These are phyloP conservation scores for Dryoscopus gambensis DNA, from an alignment of 2,113 vertebrate species.

Conservation along the genomic window DNA sequence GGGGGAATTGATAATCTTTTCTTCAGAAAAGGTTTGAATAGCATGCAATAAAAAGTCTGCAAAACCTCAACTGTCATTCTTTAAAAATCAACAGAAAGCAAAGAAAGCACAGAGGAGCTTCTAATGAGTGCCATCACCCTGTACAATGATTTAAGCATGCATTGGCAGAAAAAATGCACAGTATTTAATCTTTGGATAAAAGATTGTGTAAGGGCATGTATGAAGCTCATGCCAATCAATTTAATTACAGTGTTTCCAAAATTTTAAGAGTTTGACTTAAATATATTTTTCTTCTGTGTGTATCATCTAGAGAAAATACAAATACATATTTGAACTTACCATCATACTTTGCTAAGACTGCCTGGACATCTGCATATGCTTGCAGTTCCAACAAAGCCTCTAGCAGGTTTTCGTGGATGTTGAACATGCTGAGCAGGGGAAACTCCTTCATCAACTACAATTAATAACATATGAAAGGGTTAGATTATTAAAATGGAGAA, in stretches of 20 bases:
- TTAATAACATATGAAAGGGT: slow-evolving; percentile 51
- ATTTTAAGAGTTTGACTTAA: not conserved
- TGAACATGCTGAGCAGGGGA: slow-evolving; percentile 98
- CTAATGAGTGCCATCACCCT: not conserved
- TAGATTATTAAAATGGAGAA: slow-evolving; percentile 3
- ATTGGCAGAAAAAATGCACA: not conserved
- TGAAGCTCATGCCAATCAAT: not conserved
- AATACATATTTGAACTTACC: slow-evolving; percentile 75
- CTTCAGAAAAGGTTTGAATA: not conserved
- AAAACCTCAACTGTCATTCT: not conserved
- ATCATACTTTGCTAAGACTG: slow-evolving; percentile 97
- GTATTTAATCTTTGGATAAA: not conserved
- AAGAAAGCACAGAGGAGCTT: not conserved
- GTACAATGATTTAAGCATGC: not conserved
- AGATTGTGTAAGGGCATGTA: not conserved
- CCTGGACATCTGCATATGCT: slow-evolving; percentile 96
- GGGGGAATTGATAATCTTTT: not conserved
- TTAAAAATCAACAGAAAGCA: not conserved
- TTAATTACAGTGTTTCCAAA: not conserved
- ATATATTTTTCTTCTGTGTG: not conserved
- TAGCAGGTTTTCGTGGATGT: slow-evolving; percentile 97
- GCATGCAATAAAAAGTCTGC: not conserved
- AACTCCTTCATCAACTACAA: slow-evolving; percentile 99
- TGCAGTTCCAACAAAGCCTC: slow-evolving; percentile 95
- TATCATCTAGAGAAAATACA: not conserved